A percentile compares a stretch with the other conserved stretches of the same genome.
Conservation (phyloP, 2,888 invertebrate species). For the Morinoia aosen region DNA sequence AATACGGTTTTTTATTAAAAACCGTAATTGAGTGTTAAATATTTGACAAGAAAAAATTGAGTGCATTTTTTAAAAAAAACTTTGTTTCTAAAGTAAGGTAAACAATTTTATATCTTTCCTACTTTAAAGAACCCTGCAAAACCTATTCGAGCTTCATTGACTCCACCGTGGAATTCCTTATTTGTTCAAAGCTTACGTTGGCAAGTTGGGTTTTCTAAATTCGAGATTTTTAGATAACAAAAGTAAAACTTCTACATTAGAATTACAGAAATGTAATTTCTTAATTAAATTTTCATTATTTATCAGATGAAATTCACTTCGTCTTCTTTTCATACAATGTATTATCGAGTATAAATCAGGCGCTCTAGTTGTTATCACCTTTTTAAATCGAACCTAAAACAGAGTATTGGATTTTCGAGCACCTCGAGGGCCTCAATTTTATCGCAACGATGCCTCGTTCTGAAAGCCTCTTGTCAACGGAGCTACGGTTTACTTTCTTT, state of each 20-base stretch:
- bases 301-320: not conserved
- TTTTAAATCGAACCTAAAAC: not conserved
- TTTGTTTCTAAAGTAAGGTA: too few relatives aligned
- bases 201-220: not conserved
- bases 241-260: not conserved
- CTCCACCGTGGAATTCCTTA: not conserved
- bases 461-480: conserved; percentile 3
- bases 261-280: too few relatives aligned
- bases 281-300: not conserved
- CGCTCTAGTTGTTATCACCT: not conserved
- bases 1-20: too few relatives aligned
- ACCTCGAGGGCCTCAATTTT: not conserved
- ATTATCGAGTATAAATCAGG: not conserved
- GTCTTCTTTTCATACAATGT: not conserved
- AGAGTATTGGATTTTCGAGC: not conserved
- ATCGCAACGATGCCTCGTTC: not conserved
- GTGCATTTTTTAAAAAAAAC: too few relatives aligned
- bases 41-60: too few relatives aligned
- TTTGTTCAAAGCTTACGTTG: not conserved
- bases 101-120: too few relatives aligned
- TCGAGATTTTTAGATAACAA: not conserved
- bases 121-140: too few relatives aligned
- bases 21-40: too few relatives aligned
- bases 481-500: not conserved
- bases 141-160: not conserved